Conservation (phyloP, 2,888 invertebrate species). For the Synanthedon tipuliformis region DNA sequence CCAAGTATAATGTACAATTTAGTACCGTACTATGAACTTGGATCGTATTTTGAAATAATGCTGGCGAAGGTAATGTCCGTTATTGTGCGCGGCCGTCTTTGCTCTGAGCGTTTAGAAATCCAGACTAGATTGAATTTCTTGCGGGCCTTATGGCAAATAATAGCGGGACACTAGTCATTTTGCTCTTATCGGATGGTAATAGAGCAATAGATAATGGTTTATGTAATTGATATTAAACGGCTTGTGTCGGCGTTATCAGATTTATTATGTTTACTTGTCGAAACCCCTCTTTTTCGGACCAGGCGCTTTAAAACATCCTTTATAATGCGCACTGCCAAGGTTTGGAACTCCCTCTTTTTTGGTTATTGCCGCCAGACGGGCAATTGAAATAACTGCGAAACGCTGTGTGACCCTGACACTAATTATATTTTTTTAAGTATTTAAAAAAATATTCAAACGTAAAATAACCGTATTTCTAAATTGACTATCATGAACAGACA, state of each 20-base stretch:
- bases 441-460: too few species aligned
- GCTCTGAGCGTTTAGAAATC: conserved; percentile 39
- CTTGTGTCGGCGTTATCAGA: not conserved
- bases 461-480: too few species aligned
- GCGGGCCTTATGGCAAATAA: conserved; percentile 34
- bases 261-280: not conserved
- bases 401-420: too few species aligned
- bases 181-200: not conserved
- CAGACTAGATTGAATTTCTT: conserved; percentile 39
- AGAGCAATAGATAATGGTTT: not conserved
- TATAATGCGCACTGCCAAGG: too few species aligned
- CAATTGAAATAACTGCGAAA: too few species aligned
- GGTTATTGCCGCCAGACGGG: too few species aligned
- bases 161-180: conserved; percentile 11
- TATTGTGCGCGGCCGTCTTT: conserved; percentile 19
- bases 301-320: too few species aligned
- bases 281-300: too few species aligned
- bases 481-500: too few species aligned
- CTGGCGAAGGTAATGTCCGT: conserved; percentile 16
- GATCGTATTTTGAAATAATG: conserved; percentile 14
- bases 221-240: not conserved
- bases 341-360: too few species aligned
- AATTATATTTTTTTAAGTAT: too few species aligned
- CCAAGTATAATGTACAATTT: too few species aligned
- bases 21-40: not conserved